Evolutionary conservation across 2,797 vertebrate genomes (phyloP).

Genomic region (Acipenser transmontanus): DNA sequence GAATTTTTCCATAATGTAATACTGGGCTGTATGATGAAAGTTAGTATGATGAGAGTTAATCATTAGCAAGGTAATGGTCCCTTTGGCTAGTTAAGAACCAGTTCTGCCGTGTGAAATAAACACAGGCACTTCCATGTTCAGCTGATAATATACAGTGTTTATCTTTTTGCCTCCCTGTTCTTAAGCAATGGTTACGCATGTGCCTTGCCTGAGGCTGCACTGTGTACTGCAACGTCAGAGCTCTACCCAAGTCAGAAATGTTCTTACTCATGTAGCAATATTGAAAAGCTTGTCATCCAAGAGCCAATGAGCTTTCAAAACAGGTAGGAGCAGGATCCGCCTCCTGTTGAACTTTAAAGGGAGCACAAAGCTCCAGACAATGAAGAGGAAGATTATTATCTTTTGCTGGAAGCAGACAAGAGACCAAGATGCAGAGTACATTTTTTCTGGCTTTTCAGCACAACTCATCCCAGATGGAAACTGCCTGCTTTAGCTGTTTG

Average conservation of each 20-base stretch:
- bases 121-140: constrained; percentile 14
- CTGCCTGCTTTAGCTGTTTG: not conserved
- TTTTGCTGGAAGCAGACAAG: not conserved
- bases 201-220: not conserved
- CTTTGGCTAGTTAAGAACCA: too few relatives aligned
- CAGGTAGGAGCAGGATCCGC: not conserved
- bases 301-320: constrained; percentile 3
- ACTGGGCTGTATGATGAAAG: too few relatives aligned
- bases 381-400: not conserved
- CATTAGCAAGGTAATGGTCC: too few relatives aligned
- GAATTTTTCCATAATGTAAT: too few relatives aligned
- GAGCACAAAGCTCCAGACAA: constrained; percentile 7
- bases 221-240: not conserved
- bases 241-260: not conserved
- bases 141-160: constrained; percentile 10
- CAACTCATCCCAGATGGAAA: constrained; percentile 12
- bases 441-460: not conserved
- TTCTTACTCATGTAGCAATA: constrained; percentile 1
- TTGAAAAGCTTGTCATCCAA: not conserved
- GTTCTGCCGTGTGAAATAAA: too few relatives aligned
- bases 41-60: too few relatives aligned
- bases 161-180: not conserved
- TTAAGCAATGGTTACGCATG: not conserved
- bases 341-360: not conserved
- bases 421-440: not conserved